Base-by-base conservation (phyloP, 2,888 invertebrate species). In the Nipponacmea schrenckii region DNA sequence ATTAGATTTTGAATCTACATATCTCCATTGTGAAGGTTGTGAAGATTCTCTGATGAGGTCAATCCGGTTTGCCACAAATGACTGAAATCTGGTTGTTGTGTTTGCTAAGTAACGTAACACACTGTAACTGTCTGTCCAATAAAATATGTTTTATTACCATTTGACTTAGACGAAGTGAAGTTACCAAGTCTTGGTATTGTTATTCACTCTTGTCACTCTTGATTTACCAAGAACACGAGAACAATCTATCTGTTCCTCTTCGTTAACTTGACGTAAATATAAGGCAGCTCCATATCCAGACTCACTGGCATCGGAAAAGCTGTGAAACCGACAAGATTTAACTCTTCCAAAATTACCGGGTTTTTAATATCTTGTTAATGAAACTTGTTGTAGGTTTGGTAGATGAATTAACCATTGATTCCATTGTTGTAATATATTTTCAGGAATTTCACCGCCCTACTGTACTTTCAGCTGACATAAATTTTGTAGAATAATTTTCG, bases 281-380 rank as follows among this genome's bases (percentile, higher is more conserved):
- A 68, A 20, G 12, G 69, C 70, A 17, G 56, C 27, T 14, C 70
- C 70, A 20, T 27, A 69, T 12, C 68, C 70, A 15, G 20, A 27
- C 48, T 69, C 27, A 20, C 69, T 69, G n/a, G 68, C 70, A 62
- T 70, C 70, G 10, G 48, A 45, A n/a, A 70, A 69, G 67, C 68
- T 50, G 15, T 70, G 70, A 17, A 70, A 44, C 27, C 44, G 48
- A 12, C 10, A 20, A 5, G 17, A 12, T 20, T 44, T 46, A 8
- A 48, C n/a, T 14, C 50, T 46, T 15, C 46, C 44, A 17, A 45
- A 64, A n/a, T 39, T 50, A 3, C 2, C 17, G 15, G 64, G 64
- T 50, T 64, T 63, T 31, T 45, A 64, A 50, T 44, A 68, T 39
- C 64, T 44, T 15, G 26, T 31, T 45, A 72, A 64, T n/a, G 10